Evolutionary conservation across 2,113 vertebrate species (phyloP).

Genomic region (Dasyurus viverrinus): DNA sequence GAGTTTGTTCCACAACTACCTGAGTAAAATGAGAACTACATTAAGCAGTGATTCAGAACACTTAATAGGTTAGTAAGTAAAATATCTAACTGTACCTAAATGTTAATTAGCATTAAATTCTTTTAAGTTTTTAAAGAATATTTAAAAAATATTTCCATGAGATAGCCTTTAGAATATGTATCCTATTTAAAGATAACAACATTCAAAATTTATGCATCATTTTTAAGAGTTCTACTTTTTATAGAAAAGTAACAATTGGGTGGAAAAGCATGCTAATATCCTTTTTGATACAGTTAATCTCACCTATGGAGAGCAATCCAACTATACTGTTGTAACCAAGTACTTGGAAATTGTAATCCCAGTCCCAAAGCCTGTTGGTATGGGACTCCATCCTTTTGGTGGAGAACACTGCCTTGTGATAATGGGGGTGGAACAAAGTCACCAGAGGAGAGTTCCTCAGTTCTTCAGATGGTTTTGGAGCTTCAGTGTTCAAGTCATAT

Average conservation of each 20-base stretch:
- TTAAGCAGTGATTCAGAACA: not conserved
- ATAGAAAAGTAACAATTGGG: not conserved
- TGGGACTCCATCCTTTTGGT: not conserved
- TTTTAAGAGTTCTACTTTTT: not conserved
- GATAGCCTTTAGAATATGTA: not conserved
- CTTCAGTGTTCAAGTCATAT: not conserved
- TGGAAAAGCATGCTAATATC: not conserved
- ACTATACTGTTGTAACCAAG: not conserved
- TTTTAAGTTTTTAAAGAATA: not conserved
- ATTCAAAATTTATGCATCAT: not conserved
- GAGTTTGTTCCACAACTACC: conserved; percentile 15
- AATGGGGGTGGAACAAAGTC: not conserved
- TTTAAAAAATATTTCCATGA: not conserved
- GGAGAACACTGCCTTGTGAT: not conserved
- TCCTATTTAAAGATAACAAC: not conserved
- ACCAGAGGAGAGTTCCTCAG: not conserved
- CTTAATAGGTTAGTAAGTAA: conserved; percentile 12
- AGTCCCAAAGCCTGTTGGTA: not conserved
- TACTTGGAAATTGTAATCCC: not conserved
- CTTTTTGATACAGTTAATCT: not conserved
- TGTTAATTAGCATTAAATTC: conserved; percentile 38
- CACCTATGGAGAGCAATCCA: not conserved
- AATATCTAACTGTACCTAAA: conserved; percentile 5
- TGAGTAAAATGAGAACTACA: conserved; percentile 20
- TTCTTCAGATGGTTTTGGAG: not conserved